A percentile compares a stretch with the other conserved stretches of the same genome.
These are phyloP conservation scores for Trichogramma dendrolimi DNA, from an alignment of 2,888 invertebrate species.

Conservation along the genomic window DNA sequence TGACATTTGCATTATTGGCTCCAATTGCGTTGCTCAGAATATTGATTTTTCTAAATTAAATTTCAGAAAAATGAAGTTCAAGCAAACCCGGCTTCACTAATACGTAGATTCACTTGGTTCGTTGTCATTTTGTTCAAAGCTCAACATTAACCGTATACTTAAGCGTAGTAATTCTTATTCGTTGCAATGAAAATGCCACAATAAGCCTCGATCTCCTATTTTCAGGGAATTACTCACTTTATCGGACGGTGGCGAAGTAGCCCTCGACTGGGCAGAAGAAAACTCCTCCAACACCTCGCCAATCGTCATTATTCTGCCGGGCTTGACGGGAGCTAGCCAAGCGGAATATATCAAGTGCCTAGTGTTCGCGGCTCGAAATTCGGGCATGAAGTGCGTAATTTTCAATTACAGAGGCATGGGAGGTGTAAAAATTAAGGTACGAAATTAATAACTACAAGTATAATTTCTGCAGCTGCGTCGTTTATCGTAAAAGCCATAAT, in stretches of 20 bases:
- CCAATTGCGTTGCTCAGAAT: too few relatives aligned
- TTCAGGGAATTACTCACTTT: slow-evolving; percentile 61
- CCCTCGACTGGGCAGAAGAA: slow-evolving; percentile 67
- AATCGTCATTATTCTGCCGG: slow-evolving; percentile 69
- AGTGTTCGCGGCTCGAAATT: slow-evolving; percentile 60
- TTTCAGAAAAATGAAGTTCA: not conserved
- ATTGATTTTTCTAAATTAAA: not conserved
- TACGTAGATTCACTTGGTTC: too few relatives aligned
- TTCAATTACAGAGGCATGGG: slow-evolving; percentile 74
- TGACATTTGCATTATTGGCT: too few relatives aligned
- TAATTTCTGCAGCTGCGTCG: not conserved
- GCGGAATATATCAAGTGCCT: slow-evolving; percentile 74
- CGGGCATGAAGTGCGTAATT: slow-evolving; percentile 65
- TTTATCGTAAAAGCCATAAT: not conserved
- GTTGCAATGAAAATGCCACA: not conserved
- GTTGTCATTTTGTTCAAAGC: too few relatives aligned
- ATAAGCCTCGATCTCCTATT: not conserved
- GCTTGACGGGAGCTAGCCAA: slow-evolving; percentile 71
- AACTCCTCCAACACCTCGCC: slow-evolving; percentile 54
- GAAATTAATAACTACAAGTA: not conserved
- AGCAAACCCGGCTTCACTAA: not conserved
- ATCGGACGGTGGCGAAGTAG: slow-evolving; percentile 71
- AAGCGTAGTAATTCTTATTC: too few relatives aligned
- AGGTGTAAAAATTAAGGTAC: slow-evolving; percentile 62
- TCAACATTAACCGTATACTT: too few relatives aligned